Conservation (phyloP, 1,140 invertebrate species). For the Drosophila sp. region DNA sequence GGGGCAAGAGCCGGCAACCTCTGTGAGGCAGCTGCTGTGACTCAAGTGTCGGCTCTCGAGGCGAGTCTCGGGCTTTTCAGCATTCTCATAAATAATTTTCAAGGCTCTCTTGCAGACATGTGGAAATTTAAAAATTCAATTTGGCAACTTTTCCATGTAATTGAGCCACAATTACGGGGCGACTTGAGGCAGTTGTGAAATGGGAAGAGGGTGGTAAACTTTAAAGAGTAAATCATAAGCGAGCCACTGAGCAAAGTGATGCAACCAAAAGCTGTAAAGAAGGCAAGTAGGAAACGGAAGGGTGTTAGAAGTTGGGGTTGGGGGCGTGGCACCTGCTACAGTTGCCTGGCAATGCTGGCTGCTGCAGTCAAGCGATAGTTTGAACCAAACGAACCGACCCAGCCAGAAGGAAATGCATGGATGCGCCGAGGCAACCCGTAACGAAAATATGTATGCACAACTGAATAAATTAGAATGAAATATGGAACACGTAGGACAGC, state of each 20-base stretch:
- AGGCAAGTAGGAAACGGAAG: not conserved
- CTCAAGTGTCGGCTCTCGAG: not conserved
- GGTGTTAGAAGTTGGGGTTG: not conserved
- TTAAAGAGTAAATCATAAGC: conserved; percentile 81
- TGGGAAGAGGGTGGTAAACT: conserved; percentile 34
- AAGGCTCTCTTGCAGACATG: conserved; percentile 47
- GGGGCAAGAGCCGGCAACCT: not conserved
- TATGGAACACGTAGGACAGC: conserved; percentile 74
- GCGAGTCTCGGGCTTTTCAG: conserved; percentile 30
- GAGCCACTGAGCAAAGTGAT: conserved; percentile 62
- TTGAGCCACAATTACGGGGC: conserved; percentile 77
- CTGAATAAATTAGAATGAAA: conserved; percentile 83
- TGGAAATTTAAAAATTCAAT: conserved; percentile 80
- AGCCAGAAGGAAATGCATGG: conserved; percentile 81
- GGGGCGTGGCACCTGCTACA: conserved; percentile 11
- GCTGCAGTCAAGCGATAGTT: conserved; percentile 76
- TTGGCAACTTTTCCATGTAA: conserved; percentile 82
- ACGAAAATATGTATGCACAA: conserved; percentile 83
- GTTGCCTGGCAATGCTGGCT: conserved; percentile 14
- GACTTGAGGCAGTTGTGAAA: conserved; percentile 28
- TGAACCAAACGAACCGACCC: conserved; percentile 80
- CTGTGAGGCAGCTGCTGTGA: conserved; percentile 36
- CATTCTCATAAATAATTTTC: conserved; percentile 74
- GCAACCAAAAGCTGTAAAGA: not conserved
- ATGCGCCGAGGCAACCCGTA: conserved; percentile 80